phyloP scores from a whole-genome alignment of 2,113 vertebrate species.

The Synchiropus splendidus region DNA sequence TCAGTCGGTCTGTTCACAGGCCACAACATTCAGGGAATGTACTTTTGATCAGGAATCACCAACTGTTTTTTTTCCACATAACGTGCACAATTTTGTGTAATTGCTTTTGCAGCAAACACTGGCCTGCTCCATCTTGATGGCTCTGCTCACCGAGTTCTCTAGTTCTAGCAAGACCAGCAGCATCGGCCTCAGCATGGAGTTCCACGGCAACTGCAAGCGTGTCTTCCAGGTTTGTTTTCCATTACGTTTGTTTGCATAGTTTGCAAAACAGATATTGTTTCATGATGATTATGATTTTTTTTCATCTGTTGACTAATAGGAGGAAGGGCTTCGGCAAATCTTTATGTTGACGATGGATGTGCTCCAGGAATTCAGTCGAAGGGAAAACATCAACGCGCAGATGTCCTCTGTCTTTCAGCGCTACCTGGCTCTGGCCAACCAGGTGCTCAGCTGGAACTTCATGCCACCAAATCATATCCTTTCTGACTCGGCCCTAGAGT shows the following conservation, averaged over 20 bases:
- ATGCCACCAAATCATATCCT: slow-evolving; percentile 99
- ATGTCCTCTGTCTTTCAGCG: slow-evolving; percentile 98
- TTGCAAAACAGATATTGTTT: not conserved
- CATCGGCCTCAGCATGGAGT: slow-evolving; percentile 98
- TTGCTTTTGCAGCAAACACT: slow-evolving; percentile 81
- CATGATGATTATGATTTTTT: not conserved
- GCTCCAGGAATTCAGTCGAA: slow-evolving; percentile 91
- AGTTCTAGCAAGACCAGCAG: slow-evolving; percentile 99
- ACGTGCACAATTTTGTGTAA: slow-evolving; percentile 8
- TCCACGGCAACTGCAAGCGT: slow-evolving; percentile 95
- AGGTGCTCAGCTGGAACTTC: slow-evolving; percentile 99
- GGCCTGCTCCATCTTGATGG: slow-evolving; percentile 96
- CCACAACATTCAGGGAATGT: no score
- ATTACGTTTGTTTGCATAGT: not conserved
- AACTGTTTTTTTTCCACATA: no score
- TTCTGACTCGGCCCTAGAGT: no score
- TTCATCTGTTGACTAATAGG: slow-evolving; percentile 58
- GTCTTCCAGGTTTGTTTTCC: slow-evolving; percentile 80
- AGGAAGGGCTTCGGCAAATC: slow-evolving; percentile 90
- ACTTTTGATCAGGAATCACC: no score
- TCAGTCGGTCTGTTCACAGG: no score
- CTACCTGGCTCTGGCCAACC: slow-evolving; percentile 93
- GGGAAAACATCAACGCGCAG: slow-evolving; percentile 90
- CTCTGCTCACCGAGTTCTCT: slow-evolving; percentile 93
- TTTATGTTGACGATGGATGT: slow-evolving; percentile 95